Evolutionary conservation across 2,113 vertebrate genomes (phyloP).

Genomic region (Toxotes jaculatrix): DNA sequence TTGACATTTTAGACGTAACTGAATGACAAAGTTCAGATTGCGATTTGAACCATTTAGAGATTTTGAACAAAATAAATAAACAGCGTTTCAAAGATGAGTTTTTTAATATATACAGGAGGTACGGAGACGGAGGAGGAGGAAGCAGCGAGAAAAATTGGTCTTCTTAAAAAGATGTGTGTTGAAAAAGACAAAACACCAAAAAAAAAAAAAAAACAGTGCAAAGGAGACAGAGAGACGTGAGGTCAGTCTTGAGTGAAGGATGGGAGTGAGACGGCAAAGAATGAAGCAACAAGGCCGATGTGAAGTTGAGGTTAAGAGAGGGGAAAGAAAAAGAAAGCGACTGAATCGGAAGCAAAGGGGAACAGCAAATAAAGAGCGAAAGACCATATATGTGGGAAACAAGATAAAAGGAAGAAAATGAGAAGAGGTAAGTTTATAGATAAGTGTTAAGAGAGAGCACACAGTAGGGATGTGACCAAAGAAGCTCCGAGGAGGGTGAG

Average conservation of each 20-base stretch:
- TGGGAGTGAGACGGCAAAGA: conserved; percentile 27
- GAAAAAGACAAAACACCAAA: conserved; percentile 32
- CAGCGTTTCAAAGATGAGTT: neutral
- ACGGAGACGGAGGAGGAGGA: conserved; percentile 11
- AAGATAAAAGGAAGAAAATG: conserved; percentile 27
- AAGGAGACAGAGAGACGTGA: conserved; percentile 30
- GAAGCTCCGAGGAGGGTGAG: neutral
- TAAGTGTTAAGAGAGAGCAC: conserved; percentile 19
- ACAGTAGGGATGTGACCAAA: conserved; percentile 18
- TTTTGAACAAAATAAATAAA: conserved; percentile 11
- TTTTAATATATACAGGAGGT: neutral
- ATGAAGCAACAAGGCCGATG: conserved; percentile 40
- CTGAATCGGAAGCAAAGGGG: conserved; percentile 26
- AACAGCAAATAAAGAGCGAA: conserved; percentile 29
- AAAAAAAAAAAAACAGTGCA: conserved; percentile 20
- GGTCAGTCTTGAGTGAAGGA: conserved; percentile 47
- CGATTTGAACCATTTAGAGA: neutral
- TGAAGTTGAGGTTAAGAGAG: conserved; percentile 56
- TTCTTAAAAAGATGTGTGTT: conserved; percentile 4
- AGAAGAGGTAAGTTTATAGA: conserved; percentile 26
- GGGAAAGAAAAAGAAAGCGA: conserved; percentile 24
- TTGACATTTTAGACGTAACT: neutral
- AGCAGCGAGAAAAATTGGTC: neutral
- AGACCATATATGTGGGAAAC: conserved; percentile 5
- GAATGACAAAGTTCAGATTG: conserved; percentile 6